These are phyloP conservation scores for Ctenomys sociabilis DNA, from an alignment of 2,113 vertebrate species.

Conservation along the genomic window DNA sequence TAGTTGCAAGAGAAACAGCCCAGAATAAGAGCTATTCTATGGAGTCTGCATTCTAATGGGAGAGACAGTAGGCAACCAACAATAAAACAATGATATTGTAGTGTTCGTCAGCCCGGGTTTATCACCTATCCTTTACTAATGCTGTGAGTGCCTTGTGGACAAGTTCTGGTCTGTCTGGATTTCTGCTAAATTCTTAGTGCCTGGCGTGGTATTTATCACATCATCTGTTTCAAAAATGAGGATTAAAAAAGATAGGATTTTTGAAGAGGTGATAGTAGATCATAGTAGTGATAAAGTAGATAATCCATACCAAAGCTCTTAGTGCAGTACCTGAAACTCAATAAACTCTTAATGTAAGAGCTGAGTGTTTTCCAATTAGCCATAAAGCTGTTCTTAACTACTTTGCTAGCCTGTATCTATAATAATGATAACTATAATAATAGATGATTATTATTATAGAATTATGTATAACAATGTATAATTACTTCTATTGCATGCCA, in stretches of 20 bases:
- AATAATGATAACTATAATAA: not conserved
- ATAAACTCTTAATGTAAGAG: not conserved
- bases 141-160: not conserved
- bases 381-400: conserved; percentile 53
- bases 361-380: conserved; percentile 37
- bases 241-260: not conserved
- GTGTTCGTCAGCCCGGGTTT: not conserved
- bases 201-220: not conserved
- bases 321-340: not conserved
- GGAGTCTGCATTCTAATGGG: not conserved
- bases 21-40: not conserved
- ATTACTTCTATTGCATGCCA: not conserved
- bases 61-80: not conserved
- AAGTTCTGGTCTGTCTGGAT: not conserved
- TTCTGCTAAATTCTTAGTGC: not conserved
- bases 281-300: not conserved
- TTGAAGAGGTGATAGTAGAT: not conserved
- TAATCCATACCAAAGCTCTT: not conserved
- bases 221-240: not conserved
- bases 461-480: not conserved
- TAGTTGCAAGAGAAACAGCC: not conserved
- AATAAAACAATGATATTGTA: not conserved
- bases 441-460: conserved; percentile 3
- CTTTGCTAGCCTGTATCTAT: not conserved
- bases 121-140: not conserved